Percentiles rank a stretch among this genome's conserved stretches.
Evolutionary conservation across 1,140 invertebrate genomes (phyloP).

Genomic region (Agrilus planipennis): DNA sequence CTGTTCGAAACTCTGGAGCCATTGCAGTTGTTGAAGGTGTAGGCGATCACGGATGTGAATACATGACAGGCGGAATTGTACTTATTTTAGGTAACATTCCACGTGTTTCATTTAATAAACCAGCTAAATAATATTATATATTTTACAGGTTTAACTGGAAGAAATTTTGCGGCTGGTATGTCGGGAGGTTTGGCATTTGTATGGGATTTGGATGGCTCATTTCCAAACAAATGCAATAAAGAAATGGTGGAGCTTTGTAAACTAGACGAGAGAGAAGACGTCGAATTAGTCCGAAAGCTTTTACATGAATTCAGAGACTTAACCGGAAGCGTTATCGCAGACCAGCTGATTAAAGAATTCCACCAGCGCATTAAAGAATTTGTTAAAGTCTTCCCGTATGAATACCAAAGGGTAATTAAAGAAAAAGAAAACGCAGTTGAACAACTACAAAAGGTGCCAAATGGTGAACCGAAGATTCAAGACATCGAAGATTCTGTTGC

Average conservation of each 20-base stretch:
- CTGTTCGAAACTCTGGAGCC: conserved; percentile 94
- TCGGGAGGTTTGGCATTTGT: conserved; percentile 83
- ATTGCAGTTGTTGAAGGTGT: conserved; percentile 85
- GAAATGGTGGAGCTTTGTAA: conserved; percentile 84
- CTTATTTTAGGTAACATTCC: conserved; percentile 73
- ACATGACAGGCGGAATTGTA: conserved; percentile 94
- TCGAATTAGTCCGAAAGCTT: conserved; percentile 64
- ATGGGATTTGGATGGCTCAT: conserved; percentile 78
- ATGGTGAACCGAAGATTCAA: conserved; percentile 40
- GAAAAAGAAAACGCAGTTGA: conserved; percentile 47
- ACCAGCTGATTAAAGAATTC: conserved; percentile 72
- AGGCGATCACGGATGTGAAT: conserved; percentile 98
- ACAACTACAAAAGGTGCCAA: conserved; percentile 5
- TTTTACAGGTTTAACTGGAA: conserved; percentile 64
- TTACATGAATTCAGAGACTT: conserved; percentile 80
- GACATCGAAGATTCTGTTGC: conserved; percentile 85
- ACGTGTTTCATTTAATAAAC: not conserved
- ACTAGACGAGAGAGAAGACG: conserved; percentile 66
- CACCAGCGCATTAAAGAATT: conserved; percentile 66
- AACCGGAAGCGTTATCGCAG: conserved; percentile 81
- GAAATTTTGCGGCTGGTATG: conserved; percentile 93
- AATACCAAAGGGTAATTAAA: conserved; percentile 85
- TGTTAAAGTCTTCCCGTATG: conserved; percentile 95
- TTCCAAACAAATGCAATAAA: conserved; percentile 77
- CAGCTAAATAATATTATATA: not conserved